Percentiles rank a stretch among this genome's conserved stretches.
phyloP scores from a whole-genome alignment of 2,797 vertebrate species.

The Sebastes goodei region DNA sequence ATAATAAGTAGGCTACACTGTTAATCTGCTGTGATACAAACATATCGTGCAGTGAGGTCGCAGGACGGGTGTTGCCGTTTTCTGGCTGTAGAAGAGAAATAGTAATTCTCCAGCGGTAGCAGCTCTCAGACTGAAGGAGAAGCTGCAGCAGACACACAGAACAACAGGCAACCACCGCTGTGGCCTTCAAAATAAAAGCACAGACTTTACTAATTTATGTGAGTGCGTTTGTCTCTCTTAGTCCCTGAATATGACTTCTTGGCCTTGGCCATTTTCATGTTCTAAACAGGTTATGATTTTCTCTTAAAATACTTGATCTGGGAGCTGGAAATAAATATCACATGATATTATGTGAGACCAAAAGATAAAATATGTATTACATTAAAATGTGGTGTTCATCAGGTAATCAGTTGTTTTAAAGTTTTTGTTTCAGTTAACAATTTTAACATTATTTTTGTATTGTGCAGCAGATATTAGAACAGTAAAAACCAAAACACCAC shows the following conservation, averaged over 20 bases:
- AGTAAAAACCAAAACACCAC: too few relatives aligned
- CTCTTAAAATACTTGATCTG: too few relatives aligned
- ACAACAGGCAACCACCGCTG: fast-evolving
- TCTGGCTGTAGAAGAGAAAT: background rate
- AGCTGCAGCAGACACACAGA: background rate
- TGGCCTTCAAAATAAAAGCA: constrained; percentile 59
- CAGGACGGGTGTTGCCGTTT: constrained; percentile 31
- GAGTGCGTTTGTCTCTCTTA: background rate
- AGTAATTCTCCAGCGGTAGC: constrained; percentile 1
- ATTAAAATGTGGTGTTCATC: too few relatives aligned
- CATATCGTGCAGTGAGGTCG: background rate
- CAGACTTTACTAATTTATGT: fast-evolving
- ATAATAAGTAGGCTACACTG: background rate
- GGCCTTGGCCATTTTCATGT: background rate
- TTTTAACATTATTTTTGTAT: too few relatives aligned
- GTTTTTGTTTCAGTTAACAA: too few relatives aligned
- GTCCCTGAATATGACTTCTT: background rate
- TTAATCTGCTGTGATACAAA: background rate
- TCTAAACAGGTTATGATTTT: too few relatives aligned
- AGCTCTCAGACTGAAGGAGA: background rate
- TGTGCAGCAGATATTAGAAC: too few relatives aligned
- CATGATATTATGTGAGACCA: too few relatives aligned
- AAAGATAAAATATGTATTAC: too few relatives aligned
- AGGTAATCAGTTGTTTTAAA: too few relatives aligned
- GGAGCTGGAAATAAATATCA: too few relatives aligned